These are phyloP conservation scores for Drosophila dives DNA, from an alignment of 2,888 invertebrate genomes.

Conservation along the genomic window DNA sequence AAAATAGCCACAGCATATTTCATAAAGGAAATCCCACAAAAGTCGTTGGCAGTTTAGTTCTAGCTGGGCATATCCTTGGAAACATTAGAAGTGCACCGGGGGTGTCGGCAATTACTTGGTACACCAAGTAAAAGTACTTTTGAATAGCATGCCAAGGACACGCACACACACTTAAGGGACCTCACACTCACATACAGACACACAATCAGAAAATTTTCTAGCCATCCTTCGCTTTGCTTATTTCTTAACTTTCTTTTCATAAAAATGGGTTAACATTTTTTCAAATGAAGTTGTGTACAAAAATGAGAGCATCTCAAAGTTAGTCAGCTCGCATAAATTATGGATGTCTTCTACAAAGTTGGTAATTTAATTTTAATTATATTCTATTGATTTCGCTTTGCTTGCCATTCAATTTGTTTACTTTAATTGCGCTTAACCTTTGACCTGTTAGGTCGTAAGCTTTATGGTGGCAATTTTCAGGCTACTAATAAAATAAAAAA, in stretches of 20 bases:
- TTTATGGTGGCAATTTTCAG: not conserved
- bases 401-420: not conserved
- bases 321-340: not conserved
- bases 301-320: not conserved
- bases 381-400: slow-evolving; percentile 23
- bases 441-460: slow-evolving; percentile 32
- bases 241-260: slow-evolving; percentile 12
- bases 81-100: slow-evolving; percentile 67
- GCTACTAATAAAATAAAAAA: not conserved
- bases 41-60: slow-evolving; percentile 50
- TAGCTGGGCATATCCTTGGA: slow-evolving; percentile 59
- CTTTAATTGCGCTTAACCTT: slow-evolving; percentile 26
- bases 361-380: slow-evolving; percentile 49
- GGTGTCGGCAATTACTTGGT: slow-evolving; percentile 45
- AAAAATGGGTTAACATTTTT: slow-evolving; percentile 3
- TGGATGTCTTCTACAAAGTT: not conserved
- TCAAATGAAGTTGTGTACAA: not conserved
- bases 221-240: slow-evolving; percentile 2
- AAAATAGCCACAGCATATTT: slow-evolving; percentile 47
- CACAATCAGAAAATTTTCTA: not conserved
- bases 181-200: not conserved
- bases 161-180: slow-evolving; percentile 5
- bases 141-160: slow-evolving; percentile 64
- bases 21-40: slow-evolving; percentile 63
- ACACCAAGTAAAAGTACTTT: slow-evolving; percentile 57